Conservation (phyloP, 2,888 invertebrate species). For the Eupithecia subfuscata region DNA sequence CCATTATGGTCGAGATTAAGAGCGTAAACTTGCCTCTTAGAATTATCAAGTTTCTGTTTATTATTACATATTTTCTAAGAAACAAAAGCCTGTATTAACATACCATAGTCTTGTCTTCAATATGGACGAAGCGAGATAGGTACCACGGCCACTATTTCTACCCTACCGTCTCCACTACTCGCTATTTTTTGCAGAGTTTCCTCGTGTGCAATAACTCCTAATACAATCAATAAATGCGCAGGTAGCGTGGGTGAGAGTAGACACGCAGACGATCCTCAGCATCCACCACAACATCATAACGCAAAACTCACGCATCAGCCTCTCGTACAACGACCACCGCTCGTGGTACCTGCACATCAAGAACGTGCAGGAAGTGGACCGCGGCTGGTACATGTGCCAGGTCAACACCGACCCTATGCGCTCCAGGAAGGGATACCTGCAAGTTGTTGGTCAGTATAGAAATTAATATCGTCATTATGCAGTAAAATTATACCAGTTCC, state of each 20-base stretch:
- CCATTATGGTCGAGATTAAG: slow-evolving; percentile 39
- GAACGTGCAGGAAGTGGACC: slow-evolving; percentile 93
- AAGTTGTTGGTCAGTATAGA: slow-evolving; percentile 92
- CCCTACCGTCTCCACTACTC: background rate
- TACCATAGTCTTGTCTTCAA: background rate
- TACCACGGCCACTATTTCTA: background rate
- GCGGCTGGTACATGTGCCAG: slow-evolving; percentile 97
- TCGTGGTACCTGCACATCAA: slow-evolving; percentile 96
- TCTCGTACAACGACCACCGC: slow-evolving; percentile 94
- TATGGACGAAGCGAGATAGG: background rate
- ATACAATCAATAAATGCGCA: slow-evolving; percentile 59
- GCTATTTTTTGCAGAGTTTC: background rate
- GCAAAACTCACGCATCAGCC: slow-evolving; percentile 93
- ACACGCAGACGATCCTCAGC: slow-evolving; percentile 95
- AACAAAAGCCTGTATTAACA: background rate
- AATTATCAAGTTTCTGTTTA: slow-evolving; percentile 32
- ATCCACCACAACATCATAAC: slow-evolving; percentile 96
- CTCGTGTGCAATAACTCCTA: background rate
- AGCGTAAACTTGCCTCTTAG: slow-evolving; percentile 36
- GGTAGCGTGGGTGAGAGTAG: slow-evolving; percentile 97
- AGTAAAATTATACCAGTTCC: background rate
- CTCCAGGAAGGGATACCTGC: slow-evolving; percentile 93
- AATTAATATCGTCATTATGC: background rate
- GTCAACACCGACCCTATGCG: slow-evolving; percentile 98
- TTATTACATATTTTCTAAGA: slow-evolving; percentile 15